A percentile compares a stretch with the other conserved stretches of the same genome.
Conservation (phyloP, 1,140 invertebrate genomes). For the Metopolophium dirhodum region DNA sequence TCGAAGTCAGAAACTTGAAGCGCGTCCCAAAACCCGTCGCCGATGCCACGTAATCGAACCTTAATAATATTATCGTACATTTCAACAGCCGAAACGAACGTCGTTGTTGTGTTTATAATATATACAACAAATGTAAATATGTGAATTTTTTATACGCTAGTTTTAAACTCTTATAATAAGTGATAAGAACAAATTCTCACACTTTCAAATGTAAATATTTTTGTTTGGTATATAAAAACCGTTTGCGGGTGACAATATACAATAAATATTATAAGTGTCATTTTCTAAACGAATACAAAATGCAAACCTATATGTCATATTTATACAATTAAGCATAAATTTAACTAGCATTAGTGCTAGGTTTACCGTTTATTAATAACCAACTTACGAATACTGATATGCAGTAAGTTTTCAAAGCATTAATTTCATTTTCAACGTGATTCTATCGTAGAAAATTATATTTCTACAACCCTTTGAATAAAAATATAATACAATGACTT, state of each 20-base stretch:
- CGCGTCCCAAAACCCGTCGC: background rate
- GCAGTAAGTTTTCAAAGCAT: background rate
- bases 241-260: background rate
- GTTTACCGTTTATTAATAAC: background rate
- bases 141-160: background rate
- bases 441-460: background rate
- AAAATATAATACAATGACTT: background rate
- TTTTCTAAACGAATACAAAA: background rate
- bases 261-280: background rate
- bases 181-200: background rate
- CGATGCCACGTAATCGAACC: background rate
- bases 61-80: background rate
- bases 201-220: background rate
- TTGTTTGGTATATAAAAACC: background rate
- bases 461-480: background rate
- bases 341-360: no score
- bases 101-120: background rate
- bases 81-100: background rate
- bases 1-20: background rate
- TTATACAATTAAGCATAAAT: background rate
- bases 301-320: background rate
- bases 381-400: background rate
- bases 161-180: background rate
- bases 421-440: background rate
- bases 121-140: background rate